Base-by-base conservation (phyloP, 2,113 vertebrate species). In the Pampusana beccarii region DNA sequence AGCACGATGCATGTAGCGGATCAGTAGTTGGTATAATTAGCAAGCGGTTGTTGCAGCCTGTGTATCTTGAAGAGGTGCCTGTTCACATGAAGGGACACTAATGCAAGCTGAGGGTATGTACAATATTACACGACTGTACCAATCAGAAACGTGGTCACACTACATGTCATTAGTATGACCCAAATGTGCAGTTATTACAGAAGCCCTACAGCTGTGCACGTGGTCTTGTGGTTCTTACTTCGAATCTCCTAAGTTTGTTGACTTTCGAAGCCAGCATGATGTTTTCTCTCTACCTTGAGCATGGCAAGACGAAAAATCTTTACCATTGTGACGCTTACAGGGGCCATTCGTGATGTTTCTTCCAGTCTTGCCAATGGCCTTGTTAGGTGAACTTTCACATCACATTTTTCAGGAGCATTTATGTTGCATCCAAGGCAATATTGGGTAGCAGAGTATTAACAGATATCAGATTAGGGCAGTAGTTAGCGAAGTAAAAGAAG, bases 1-100 rank as follows among this genome's bases (percentile, higher is more conserved):
- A 34, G 25, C 7, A 4, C 24, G 51, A 20, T 40, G 19, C 0
- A 2, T 1, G 5, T 1, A 75, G 50, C 21, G n/a, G 7, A 15
- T 11, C 70, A 62, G 25, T 1, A 62, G 34, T 19, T 19, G 44
- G 44, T 46, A 46, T 18, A 46, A 46, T 46, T 46, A 18, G 44
- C 44, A 46, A 46, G 44, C 18, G 9, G 17, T 46, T 46, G 44
- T 46, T 46, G 44, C 44, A 46, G 44, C 44, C 44, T 46, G 18
- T 46, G 44, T 46, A 46, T 46, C 44, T 46, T 46, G 44, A 46
- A 46, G 44, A 46, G 44, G 44, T 46, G 44, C 44, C 44, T 19
- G 2, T 70, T 53, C 19, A 48, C 18, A 4, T 16, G 57, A 42
- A 74, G 56, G 28, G 19, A 29, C 25, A 18, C 16, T 7, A 24